Evolutionary conservation across 2,797 vertebrate genomes (phyloP), one percentile per base, ranked within the genome.

Genomic region (Cetoscarus ocellatus): DNA sequence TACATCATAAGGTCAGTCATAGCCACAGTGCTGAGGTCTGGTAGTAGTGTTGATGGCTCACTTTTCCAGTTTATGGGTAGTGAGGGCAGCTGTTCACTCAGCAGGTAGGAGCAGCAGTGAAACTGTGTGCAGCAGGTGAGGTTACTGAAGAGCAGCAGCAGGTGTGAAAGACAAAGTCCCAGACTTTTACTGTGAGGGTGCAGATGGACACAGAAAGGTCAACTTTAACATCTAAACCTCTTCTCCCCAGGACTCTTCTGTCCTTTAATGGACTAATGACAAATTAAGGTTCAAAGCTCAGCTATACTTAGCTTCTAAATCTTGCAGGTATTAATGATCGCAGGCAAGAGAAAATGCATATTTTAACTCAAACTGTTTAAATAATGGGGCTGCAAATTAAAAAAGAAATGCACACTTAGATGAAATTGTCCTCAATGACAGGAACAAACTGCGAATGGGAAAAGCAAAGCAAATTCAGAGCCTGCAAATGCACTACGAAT

Each of bases 81-180:
- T 39, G 68, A 60, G 57, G 76, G 75, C 89, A 86, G 86, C 85
- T 90, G 90, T 65, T 78, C 27, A 18, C 84, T 73, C 90, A 88
- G 86, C 88, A 86, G 86, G 88, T 82, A 74, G 35, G 15, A 71
- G n/a, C 61, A 39, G 73, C 69, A 55, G 72, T 70, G 73, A 80
- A 85, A 70, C 62, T 61, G n/a, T 67, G 70, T 62, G 69, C 45
- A 80, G 76, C 82, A 86, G 66, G 83, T n/a, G 10, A 48, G 51
- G 17, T 47, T 38, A 73, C 53, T 80, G 84, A 90, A 55, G 39
- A 50, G 56, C 48, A 50, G 71, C 75, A 84, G 80, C 84, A 87
- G 79, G 85, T 80, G 80, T 58, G 52, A 27, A 64, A 36, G 53
- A 61, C 53, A 53, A 53, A 10, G 70, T 15, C 78, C 47, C 60